Conservation (phyloP, 2,888 invertebrate species). For the Diarsia rubi region DNA sequence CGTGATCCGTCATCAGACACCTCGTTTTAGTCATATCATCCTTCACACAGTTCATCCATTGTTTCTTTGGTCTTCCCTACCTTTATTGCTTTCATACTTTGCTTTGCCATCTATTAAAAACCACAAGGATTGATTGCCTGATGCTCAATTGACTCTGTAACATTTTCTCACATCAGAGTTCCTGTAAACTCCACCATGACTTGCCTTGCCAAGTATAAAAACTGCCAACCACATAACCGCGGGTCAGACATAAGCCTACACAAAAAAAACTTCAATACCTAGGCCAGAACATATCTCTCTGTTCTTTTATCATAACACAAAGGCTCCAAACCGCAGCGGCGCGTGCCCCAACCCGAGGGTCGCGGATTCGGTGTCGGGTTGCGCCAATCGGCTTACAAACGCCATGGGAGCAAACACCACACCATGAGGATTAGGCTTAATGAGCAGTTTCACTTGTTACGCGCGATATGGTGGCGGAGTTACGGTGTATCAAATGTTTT, state of each 20-base stretch:
- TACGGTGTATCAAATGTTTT: constrained; percentile 46
- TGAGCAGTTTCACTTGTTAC: constrained; percentile 77
- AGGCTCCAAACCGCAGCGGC: constrained; percentile 66
- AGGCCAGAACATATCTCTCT: constrained; percentile 18
- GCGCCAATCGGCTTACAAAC: constrained; percentile 87
- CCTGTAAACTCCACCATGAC: not conserved
- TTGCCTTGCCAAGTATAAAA: not conserved
- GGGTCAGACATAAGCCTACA: not conserved
- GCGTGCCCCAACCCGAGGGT: constrained; percentile 76
- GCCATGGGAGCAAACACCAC: constrained; percentile 82
- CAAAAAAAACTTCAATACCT: not conserved
- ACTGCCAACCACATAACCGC: not conserved
- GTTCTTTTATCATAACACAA: constrained; percentile 51
- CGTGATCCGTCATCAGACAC: no score
- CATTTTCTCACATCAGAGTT: not conserved
- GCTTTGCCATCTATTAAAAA: not conserved
- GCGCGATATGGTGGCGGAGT: constrained; percentile 53
- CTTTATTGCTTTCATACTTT: not conserved
- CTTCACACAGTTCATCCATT: no score
- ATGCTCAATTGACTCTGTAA: not conserved
- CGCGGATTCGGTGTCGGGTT: constrained; percentile 86
- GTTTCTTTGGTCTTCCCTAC: no score
- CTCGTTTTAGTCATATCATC: no score
- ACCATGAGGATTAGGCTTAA: constrained; percentile 80
- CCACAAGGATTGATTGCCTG: not conserved